Percentiles rank a stretch among this genome's conserved stretches.
These are phyloP conservation scores for Ameiurus melas DNA, from an alignment of 2,113 vertebrate genomes.

Conservation along the genomic window DNA sequence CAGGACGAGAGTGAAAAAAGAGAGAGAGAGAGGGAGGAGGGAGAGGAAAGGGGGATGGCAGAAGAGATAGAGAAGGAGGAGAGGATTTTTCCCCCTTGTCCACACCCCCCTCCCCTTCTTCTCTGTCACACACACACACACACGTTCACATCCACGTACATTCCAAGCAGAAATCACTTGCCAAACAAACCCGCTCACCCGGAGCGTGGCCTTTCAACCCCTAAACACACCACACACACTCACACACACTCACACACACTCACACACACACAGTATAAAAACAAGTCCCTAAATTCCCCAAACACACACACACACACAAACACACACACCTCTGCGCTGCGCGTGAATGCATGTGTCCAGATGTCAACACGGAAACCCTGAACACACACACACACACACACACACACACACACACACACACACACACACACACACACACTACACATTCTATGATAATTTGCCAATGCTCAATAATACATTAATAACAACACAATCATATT, in stretches of 20 bases:
- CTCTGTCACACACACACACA: conserved; percentile 58
- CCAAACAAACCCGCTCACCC: conserved; percentile 53
- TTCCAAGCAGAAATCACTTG: conserved; percentile 55
- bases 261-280: background rate
- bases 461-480: background rate
- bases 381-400: background rate
- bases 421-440: background rate
- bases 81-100: conserved; percentile 52
- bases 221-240: conserved; percentile 36
- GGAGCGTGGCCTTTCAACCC: conserved; percentile 52
- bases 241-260: background rate
- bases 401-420: too few species aligned
- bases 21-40: conserved; percentile 46
- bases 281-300: conserved; percentile 16
- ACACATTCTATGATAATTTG: background rate
- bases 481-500: background rate
- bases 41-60: conserved; percentile 57
- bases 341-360: background rate
- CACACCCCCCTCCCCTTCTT: conserved; percentile 52
- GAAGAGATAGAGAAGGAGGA: conserved; percentile 55
- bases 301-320: background rate
- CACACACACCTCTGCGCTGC: background rate
- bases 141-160: conserved; percentile 41
- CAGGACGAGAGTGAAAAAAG: conserved; percentile 60
- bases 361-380: conserved; percentile 1